phyloP scores from a whole-genome alignment of 2,888 invertebrate species.

The Eristalis pertinax region DNA sequence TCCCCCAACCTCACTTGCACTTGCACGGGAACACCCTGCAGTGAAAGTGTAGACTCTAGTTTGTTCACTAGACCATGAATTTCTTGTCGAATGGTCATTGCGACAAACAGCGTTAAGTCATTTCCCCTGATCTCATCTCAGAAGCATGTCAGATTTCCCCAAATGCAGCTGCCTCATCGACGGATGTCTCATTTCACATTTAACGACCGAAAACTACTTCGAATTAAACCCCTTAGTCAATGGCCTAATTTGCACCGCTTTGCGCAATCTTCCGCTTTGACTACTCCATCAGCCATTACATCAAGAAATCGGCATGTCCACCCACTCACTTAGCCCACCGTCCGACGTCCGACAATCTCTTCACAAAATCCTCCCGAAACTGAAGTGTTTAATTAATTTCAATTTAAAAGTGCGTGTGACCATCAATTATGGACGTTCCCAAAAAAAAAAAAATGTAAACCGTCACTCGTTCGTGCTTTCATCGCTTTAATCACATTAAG shows the following conservation, averaged over 20 bases:
- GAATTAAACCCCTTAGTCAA: background rate
- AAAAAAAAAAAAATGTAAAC: background rate
- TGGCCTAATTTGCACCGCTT: background rate
- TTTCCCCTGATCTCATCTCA: no score
- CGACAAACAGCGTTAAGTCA: no score
- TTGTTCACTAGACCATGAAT: no score
- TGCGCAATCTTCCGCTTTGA: background rate
- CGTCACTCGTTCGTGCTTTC: background rate
- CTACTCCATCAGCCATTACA: background rate
- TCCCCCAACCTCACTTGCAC: no score
- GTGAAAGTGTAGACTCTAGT: no score
- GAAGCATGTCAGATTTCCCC: no score
- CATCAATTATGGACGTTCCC: conserved; percentile 7
- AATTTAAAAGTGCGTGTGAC: conserved; percentile 25
- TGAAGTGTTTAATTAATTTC: background rate
- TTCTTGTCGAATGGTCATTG: no score
- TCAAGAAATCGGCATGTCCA: background rate
- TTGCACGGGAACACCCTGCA: no score
- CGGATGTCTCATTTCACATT: no score
- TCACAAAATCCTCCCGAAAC: background rate
- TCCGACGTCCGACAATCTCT: background rate
- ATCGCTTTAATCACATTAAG: background rate
- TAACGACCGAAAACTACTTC: background rate
- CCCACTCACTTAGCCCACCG: background rate
- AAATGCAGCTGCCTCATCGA: no score